phyloP scores from a whole-genome alignment of 2,113 vertebrate genomes.

The Cryptotis parvus region DNA sequence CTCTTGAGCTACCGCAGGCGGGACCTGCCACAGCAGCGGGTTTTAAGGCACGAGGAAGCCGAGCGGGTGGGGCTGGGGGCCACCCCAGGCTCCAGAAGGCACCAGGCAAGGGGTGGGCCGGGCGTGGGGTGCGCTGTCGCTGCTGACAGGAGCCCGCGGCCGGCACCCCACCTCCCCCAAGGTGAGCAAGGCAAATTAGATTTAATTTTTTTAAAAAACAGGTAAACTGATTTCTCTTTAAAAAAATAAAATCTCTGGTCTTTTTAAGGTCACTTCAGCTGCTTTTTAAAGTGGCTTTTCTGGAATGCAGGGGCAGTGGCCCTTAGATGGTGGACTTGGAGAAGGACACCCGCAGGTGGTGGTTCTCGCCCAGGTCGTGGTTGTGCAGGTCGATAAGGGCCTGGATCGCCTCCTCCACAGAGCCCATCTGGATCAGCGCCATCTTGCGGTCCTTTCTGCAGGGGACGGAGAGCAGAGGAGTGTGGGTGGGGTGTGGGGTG shows the following conservation, averaged over 20 bases:
- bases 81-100: slow-evolving; percentile 69
- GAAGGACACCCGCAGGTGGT: slow-evolving; percentile 96
- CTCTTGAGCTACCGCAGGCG: background rate
- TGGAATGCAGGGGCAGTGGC: slow-evolving; percentile 87
- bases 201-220: slow-evolving; percentile 89
- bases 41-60: slow-evolving; percentile 88
- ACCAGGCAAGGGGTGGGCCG: slow-evolving; percentile 61
- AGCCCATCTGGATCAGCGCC: slow-evolving; percentile 98
- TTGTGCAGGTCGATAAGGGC: slow-evolving; percentile 97
- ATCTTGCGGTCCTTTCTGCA: slow-evolving; percentile 97
- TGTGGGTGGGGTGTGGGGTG: fast-evolving
- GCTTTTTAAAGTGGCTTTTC: slow-evolving; percentile 91
- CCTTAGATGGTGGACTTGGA: slow-evolving; percentile 97
- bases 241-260: slow-evolving; percentile 92
- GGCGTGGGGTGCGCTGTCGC: background rate
- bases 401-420: slow-evolving; percentile 97
- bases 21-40: slow-evolving; percentile 16
- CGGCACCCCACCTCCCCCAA: slow-evolving; percentile 74
- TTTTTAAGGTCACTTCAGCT: slow-evolving; percentile 93
- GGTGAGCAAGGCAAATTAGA: slow-evolving; percentile 84
- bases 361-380: slow-evolving; percentile 96
- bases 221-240: slow-evolving; percentile 91
- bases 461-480: background rate
- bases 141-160: slow-evolving; percentile 78
- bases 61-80: slow-evolving; percentile 67